Evolutionary conservation across 1,140 invertebrate species (phyloP).

Genomic region (Drosophila albomicans): DNA sequence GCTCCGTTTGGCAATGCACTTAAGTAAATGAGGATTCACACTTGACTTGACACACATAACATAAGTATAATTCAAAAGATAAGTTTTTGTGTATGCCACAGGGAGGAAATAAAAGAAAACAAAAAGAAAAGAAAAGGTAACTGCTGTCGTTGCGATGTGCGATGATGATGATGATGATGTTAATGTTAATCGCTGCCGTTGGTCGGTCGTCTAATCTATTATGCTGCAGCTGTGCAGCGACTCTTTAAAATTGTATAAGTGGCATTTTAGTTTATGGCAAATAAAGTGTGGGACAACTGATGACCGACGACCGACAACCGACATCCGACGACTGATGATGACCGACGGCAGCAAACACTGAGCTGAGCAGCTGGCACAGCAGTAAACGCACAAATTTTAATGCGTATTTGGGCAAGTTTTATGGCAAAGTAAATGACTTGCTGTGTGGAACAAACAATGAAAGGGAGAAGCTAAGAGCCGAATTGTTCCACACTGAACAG

Average conservation of each 20-base stretch:
- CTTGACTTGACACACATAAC: slow-evolving; percentile 1
- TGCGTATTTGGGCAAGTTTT: slow-evolving; percentile 58
- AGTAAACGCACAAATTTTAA: slow-evolving; percentile 54
- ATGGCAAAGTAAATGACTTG: slow-evolving; percentile 58
- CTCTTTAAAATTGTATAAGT: slow-evolving; percentile 41
- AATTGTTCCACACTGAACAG: background rate
- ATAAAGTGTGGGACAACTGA: slow-evolving; percentile 19
- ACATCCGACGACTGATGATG: background rate
- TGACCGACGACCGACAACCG: background rate
- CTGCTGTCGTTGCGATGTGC: background rate
- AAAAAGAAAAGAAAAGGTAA: no score
- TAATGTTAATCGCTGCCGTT: slow-evolving; percentile 8
- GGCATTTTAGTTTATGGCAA: slow-evolving; percentile 50
- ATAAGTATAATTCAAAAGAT: background rate
- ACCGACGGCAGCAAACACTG: slow-evolving; percentile 2
- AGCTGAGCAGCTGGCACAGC: slow-evolving; percentile 45
- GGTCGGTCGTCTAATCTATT: slow-evolving; percentile 20
- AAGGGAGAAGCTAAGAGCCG: slow-evolving; percentile 6
- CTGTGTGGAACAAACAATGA: slow-evolving; percentile 21
- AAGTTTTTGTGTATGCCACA: background rate
- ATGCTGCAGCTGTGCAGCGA: slow-evolving; percentile 29
- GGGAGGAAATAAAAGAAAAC: no score
- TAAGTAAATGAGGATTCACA: background rate
- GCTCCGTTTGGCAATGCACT: background rate
- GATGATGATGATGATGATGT: slow-evolving; percentile 1